Evolutionary conservation across 2,888 invertebrate species (phyloP).

Genomic region (Nomada goodeniana): DNA sequence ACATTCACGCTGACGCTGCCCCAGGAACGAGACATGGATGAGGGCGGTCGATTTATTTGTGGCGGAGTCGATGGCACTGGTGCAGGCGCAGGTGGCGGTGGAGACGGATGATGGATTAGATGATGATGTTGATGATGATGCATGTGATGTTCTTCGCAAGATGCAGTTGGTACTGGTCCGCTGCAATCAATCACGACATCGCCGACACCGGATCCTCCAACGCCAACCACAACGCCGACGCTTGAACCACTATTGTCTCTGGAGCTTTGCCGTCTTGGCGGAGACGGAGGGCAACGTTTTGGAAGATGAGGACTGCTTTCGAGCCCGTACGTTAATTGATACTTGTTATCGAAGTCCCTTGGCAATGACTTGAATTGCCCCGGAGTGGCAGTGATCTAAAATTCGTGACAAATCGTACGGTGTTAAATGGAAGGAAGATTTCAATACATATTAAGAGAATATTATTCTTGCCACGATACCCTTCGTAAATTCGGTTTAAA

Average conservation of each 20-base stretch:
- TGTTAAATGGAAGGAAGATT: not conserved
- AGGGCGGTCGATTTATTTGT: conserved; percentile 84
- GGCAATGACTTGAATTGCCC: conserved; percentile 86
- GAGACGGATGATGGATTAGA: conserved; percentile 73
- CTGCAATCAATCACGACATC: conserved; percentile 84
- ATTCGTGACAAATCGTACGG: not conserved
- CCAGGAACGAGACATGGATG: conserved; percentile 86
- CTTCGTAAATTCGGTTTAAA: no score
- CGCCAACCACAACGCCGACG: conserved; percentile 52
- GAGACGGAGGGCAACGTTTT: conserved; percentile 92
- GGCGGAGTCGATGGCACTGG: conserved; percentile 88
- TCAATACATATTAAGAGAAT: not conserved
- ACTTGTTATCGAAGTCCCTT: conserved; percentile 85
- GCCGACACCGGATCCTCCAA: conserved; percentile 70
- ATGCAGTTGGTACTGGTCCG: conserved; percentile 84
- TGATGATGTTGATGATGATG: conserved; percentile 76
- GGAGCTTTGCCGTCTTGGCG: conserved; percentile 89
- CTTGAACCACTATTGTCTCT: conserved; percentile 73
- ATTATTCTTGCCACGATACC: no score
- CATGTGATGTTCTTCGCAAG: conserved; percentile 80
- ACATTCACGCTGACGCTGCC: conserved; percentile 84
- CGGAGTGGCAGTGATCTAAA: conserved; percentile 82
- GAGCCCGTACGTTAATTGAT: conserved; percentile 84
- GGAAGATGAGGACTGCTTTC: conserved; percentile 89
- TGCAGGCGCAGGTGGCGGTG: conserved; percentile 88